These are phyloP conservation scores for Phortica okadai DNA, from an alignment of 2,888 invertebrate species.

Conservation along the genomic window DNA sequence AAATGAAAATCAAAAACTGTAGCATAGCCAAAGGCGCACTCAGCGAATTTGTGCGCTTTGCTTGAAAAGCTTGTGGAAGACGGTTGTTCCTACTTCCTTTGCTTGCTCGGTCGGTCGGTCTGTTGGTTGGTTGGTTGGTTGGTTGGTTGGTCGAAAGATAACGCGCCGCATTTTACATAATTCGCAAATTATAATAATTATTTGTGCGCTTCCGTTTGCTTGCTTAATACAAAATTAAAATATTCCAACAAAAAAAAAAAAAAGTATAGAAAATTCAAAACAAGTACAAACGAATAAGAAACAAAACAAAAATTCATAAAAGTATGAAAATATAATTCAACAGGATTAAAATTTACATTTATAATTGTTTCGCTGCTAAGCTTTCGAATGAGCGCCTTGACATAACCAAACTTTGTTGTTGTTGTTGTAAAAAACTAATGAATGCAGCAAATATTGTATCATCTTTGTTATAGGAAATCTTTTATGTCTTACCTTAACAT, in stretches of 20 bases:
- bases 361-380: slow-evolving; percentile 52
- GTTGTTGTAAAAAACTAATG: slow-evolving; percentile 4
- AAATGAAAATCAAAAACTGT: slow-evolving; percentile 54
- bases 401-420: too few relatives aligned
- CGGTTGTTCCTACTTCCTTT: background rate
- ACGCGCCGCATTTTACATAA: slow-evolving; percentile 67
- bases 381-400: slow-evolving; percentile 5
- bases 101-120: too few relatives aligned
- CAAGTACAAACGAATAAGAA: slow-evolving; percentile 8
- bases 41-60: slow-evolving; percentile 37
- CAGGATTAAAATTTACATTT: slow-evolving; percentile 69
- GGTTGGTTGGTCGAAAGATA: slow-evolving; percentile 16
- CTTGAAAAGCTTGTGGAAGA: background rate
- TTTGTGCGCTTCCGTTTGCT: slow-evolving; percentile 64
- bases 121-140: background rate
- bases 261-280: slow-evolving; percentile 1
- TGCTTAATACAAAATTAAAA: slow-evolving; percentile 45
- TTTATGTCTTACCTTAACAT: slow-evolving; percentile 88
- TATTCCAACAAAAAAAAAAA: slow-evolving; percentile 37
- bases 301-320: too few relatives aligned
- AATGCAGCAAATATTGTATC: background rate
- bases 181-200: slow-evolving; percentile 73
- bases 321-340: background rate
- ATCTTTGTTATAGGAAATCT: background rate
- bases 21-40: slow-evolving; percentile 66